Percentiles rank a stretch among this genome's conserved stretches.
Evolutionary conservation across 2,888 invertebrate species (phyloP).

Genomic region (Hirtodrosophila confusa): DNA sequence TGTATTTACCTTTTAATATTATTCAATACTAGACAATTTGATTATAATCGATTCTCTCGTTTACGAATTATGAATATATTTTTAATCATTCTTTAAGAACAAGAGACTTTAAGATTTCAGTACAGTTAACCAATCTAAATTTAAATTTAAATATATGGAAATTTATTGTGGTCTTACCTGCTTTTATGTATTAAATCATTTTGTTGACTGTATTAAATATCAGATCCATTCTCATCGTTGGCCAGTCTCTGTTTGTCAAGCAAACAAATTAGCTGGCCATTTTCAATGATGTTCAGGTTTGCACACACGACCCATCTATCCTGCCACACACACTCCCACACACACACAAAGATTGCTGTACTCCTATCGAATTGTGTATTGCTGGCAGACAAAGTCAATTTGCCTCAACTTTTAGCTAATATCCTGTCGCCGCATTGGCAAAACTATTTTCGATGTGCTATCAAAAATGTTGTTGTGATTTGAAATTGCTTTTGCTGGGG

Average conservation of each 20-base stretch:
- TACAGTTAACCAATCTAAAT: too few relatives aligned
- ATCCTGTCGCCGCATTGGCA: conserved; percentile 69
- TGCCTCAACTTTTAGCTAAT: conserved; percentile 69
- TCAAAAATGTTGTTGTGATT: conserved; percentile 61
- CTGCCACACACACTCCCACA: background rate
- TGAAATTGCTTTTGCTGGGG: conserved; percentile 71
- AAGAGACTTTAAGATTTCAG: too few relatives aligned
- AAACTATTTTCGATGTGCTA: conserved; percentile 67
- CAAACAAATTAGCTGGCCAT: conserved; percentile 52
- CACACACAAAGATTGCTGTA: conserved; percentile 5
- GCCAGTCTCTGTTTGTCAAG: conserved; percentile 29
- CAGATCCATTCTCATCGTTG: conserved; percentile 16
- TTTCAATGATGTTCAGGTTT: conserved; percentile 31
- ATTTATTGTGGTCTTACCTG: too few relatives aligned
- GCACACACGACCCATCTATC: background rate
- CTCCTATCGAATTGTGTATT: conserved; percentile 32
- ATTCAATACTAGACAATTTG: too few relatives aligned
- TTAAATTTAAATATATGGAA: too few relatives aligned
- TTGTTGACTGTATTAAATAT: conserved; percentile 3
- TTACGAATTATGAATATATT: too few relatives aligned
- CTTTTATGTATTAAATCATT: too few relatives aligned
- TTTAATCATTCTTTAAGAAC: too few relatives aligned
- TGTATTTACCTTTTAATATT: too few relatives aligned
- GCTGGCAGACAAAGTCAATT: conserved; percentile 63
- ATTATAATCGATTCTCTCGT: too few relatives aligned